phyloP scores from a whole-genome alignment of 35 echinoderm and acorn worm genomes.

The Ptychodera flava region DNA sequence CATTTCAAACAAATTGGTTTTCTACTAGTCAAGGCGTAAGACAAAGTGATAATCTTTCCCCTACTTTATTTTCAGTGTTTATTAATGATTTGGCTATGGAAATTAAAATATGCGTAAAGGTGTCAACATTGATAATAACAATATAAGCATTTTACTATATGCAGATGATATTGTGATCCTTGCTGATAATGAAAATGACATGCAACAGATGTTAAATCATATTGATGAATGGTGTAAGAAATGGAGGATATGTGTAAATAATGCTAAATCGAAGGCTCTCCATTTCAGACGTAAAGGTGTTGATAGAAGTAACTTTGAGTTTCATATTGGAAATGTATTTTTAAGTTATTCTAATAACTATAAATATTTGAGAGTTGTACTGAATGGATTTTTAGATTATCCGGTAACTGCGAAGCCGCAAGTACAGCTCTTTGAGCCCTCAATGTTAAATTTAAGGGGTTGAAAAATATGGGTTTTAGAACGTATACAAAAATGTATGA shows the following conservation, averaged over 20 bases:
- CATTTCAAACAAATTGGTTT: not conserved
- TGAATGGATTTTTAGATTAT: not conserved
- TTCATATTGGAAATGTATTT: not conserved
- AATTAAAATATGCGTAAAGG: not conserved
- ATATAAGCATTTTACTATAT: not conserved
- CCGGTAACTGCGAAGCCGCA: not conserved
- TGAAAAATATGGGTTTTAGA: not conserved
- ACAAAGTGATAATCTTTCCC: not conserved
- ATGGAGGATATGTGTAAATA: not conserved
- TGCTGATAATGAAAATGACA: not conserved
- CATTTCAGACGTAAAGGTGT: not conserved
- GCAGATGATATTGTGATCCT: not conserved
- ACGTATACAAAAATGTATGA: not conserved
- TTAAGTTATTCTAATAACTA: not conserved
- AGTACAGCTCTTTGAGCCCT: not conserved
- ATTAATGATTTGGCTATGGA: not conserved
- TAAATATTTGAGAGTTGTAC: not conserved
- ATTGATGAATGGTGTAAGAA: not conserved
- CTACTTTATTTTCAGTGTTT: not conserved
- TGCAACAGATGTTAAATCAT: conserved; percentile 1
- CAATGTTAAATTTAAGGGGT: not conserved
- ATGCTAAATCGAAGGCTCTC: not conserved
- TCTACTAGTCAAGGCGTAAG: not conserved
- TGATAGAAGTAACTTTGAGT: not conserved
- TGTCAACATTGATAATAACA: not conserved